Base-by-base conservation (phyloP, 1,140 invertebrate genomes). In the Drosophila pruinosa region DNA sequence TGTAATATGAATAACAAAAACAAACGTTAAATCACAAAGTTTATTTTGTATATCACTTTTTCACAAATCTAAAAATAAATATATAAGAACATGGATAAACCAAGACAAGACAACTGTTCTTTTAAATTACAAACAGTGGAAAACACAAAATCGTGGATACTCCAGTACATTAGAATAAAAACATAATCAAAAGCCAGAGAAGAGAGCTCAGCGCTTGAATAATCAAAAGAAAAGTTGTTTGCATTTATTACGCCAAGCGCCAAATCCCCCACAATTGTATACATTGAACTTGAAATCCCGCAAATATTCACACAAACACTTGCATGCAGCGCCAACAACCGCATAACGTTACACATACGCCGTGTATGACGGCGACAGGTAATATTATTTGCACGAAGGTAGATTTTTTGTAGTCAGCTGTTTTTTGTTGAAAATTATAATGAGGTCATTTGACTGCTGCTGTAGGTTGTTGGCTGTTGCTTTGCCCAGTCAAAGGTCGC, bases 321-420 rank as follows among this genome's bases (percentile, higher is more conserved):
- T 52, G 56, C 38, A 36, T 41, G 15, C 52, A 72, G 21, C 24
- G 71, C 38, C 56, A 83, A 69, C 48, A 12, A 61, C 65, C 52
- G 58, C 28, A 57, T 68, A 69, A 78, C 72, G 43, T 70, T 75
- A 76, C 82, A 88, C 82, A 86, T 78, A 81, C 78, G 71, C 39
- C 71, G 31, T 50, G 56, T 72, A 15, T 71, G 41, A 45, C 45
- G 15, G 45, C 45, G 15, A 34, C 47, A 45, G 34, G 26, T 48
- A 43, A 38, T 47, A 47, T 17, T 39, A 57, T 43, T 47, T 65
- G 52, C 43, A 71, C 38, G 45, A 69, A 56, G 43, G 48, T 47
- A 58, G 21, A 2, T 48, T 48, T 15, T 28, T 28, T 14, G 17
- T 26, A 41, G 50, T 36, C 22, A 39, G 56, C 24, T 50, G 24